A percentile compares a stretch with the other conserved stretches of the same genome.
These are phyloP conservation scores for Xyrauchen texanus DNA, from an alignment of 2,113 vertebrate species.

Conservation along the genomic window DNA sequence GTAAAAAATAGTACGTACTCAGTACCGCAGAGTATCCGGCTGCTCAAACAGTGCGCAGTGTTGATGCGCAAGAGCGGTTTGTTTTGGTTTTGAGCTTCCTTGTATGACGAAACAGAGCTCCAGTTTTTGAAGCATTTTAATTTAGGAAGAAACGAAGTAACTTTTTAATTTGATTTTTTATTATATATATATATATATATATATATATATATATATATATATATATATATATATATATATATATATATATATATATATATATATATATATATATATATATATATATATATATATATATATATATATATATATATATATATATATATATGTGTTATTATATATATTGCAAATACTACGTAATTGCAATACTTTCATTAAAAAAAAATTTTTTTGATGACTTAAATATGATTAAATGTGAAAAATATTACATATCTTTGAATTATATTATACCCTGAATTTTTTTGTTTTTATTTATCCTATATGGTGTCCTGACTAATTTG, in stretches of 20 bases:
- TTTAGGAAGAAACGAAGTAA: not conserved
- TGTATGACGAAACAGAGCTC: constrained; percentile 17
- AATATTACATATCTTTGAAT: not conserved
- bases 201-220: too few species aligned
- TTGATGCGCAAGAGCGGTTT: not conserved
- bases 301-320: too few species aligned
- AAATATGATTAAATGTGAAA: too few species aligned
- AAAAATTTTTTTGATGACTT: too few species aligned
- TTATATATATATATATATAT: too few species aligned
- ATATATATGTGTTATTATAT: too few species aligned
- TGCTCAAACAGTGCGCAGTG: constrained; percentile 19
- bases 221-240: too few species aligned
- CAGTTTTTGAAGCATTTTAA: constrained; percentile 14
- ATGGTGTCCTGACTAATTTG: constrained; percentile 66
- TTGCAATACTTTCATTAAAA: too few species aligned
- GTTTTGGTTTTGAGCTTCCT: constrained; percentile 27
- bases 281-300: too few species aligned
- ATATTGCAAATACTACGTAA: too few species aligned
- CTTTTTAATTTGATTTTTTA: not conserved
- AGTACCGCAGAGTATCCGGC: not conserved
- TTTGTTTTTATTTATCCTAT: not conserved
- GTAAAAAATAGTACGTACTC: not conserved
- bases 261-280: too few species aligned
- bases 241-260: too few species aligned
- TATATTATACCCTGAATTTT: not conserved